A percentile compares a stretch with the other conserved stretches of the same genome.
Conservation (phyloP, 2,888 invertebrate species). For the Drosophila histrio region DNA sequence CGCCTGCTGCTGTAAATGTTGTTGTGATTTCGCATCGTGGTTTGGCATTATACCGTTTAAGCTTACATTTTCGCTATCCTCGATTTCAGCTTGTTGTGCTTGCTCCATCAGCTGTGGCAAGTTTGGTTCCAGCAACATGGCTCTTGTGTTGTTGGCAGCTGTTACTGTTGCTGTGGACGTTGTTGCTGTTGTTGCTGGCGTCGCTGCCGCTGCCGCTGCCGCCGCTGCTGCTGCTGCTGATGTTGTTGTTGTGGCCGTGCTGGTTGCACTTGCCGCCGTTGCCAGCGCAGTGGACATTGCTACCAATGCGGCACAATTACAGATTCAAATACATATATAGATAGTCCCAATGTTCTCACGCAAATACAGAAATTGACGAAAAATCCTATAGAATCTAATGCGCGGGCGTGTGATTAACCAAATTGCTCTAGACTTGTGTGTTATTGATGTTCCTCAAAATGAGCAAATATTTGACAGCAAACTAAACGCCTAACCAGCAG, state of each 20-base stretch:
- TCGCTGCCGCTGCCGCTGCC: neutral
- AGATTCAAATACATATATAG: slow-evolving; percentile 65
- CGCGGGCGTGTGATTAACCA: slow-evolving; percentile 60
- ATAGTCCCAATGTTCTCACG: slow-evolving; percentile 56
- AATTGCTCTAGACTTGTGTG: slow-evolving; percentile 66
- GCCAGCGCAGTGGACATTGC: slow-evolving; percentile 73
- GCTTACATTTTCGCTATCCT: slow-evolving; percentile 20
- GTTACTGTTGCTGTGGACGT: slow-evolving; percentile 1
- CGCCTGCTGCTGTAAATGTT: neutral
- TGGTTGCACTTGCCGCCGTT: slow-evolving; percentile 15
- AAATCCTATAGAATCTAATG: slow-evolving; percentile 55
- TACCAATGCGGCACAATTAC: slow-evolving; percentile 63
- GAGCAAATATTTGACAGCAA: slow-evolving; percentile 71
- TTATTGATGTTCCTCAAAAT: slow-evolving; percentile 58
- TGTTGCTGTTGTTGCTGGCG: slow-evolving; percentile 1
- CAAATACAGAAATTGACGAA: slow-evolving; percentile 42
- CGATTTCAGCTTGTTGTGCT: slow-evolving; percentile 20
- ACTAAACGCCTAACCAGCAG: slow-evolving; percentile 48
- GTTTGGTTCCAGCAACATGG: slow-evolving; percentile 41
- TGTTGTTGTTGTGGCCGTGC: slow-evolving; percentile 12
- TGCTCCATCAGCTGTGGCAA: slow-evolving; percentile 40
- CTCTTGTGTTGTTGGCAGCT: slow-evolving; percentile 7
- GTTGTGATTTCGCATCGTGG: neutral
- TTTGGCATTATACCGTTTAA: neutral
- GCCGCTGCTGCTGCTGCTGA: slow-evolving; percentile 15